Conservation (phyloP, 2,888 invertebrate genomes). For the Agrochola litura region DNA sequence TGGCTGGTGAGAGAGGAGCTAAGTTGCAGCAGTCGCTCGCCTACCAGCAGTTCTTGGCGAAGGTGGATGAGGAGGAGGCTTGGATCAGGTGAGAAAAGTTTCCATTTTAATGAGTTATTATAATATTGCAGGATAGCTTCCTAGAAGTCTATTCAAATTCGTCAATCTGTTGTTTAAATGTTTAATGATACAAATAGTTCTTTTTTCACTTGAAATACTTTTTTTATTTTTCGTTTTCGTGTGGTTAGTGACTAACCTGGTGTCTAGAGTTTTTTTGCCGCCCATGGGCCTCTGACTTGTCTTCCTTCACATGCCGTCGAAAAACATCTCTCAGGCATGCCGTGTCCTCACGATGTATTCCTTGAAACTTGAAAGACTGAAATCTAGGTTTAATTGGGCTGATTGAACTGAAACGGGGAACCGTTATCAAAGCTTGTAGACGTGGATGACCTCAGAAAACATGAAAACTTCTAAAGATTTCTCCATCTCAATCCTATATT, state of each 20-base stretch:
- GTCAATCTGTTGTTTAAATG: background rate
- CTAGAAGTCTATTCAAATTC: background rate
- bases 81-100: constrained; percentile 94
- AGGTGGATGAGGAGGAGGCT: constrained; percentile 99
- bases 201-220: background rate
- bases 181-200: background rate
- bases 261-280: too few relatives aligned
- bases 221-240: too few relatives aligned
- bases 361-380: background rate
- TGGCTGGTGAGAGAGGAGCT: constrained; percentile 96
- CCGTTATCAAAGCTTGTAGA: background rate
- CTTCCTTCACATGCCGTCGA: too few relatives aligned
- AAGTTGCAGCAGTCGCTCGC: constrained; percentile 99
- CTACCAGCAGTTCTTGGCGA: constrained; percentile 99
- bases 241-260: too few relatives aligned
- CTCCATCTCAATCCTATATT: background rate
- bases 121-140: background rate
- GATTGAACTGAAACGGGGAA: background rate
- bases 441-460: background rate
- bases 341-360: too few relatives aligned
- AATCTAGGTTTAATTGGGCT: background rate
- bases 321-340: too few relatives aligned
- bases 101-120: background rate
- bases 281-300: too few relatives aligned
- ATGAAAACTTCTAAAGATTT: background rate